A percentile compares a stretch with the other conserved stretches of the same genome.
phyloP scores from a whole-genome alignment of 2,113 vertebrate genomes.

The Eudorcas thomsonii region DNA sequence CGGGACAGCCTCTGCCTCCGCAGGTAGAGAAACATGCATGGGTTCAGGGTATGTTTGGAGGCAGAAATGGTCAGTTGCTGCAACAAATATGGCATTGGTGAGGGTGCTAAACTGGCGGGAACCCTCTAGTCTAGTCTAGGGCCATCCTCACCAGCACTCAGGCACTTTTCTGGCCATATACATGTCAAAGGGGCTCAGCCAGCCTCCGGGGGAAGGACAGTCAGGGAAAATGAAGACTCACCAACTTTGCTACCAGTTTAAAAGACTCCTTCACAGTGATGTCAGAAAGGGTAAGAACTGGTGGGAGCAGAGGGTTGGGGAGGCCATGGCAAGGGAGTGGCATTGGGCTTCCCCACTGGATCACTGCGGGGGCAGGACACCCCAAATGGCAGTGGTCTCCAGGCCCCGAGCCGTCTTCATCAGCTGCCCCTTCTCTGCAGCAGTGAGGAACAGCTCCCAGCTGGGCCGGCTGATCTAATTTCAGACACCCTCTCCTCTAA shows the following conservation, averaged over 20 bases:
- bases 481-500: neutral
- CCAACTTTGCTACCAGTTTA: neutral
- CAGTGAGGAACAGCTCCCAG: neutral
- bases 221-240: neutral
- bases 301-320: neutral
- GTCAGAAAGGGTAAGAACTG: neutral
- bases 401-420: accelerated
- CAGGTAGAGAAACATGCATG: neutral
- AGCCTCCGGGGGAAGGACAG: neutral
- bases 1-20: neutral
- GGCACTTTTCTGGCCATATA: neutral
- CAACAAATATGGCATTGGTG: too few species aligned
- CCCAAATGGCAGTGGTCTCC: neutral
- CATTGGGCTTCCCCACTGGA: neutral
- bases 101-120: accelerated
- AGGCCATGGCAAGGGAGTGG: neutral
- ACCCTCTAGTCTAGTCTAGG: neutral
- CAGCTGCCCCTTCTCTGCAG: neutral
- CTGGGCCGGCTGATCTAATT: neutral
- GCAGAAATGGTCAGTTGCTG: neutral
- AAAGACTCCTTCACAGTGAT: neutral
- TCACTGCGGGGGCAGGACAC: neutral
- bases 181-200: neutral
- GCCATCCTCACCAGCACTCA: neutral
- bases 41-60: neutral